Evolutionary conservation across 2,888 invertebrate species (phyloP), one percentile per base, ranked within the genome.

Genomic region (Clunio marinus): DNA sequence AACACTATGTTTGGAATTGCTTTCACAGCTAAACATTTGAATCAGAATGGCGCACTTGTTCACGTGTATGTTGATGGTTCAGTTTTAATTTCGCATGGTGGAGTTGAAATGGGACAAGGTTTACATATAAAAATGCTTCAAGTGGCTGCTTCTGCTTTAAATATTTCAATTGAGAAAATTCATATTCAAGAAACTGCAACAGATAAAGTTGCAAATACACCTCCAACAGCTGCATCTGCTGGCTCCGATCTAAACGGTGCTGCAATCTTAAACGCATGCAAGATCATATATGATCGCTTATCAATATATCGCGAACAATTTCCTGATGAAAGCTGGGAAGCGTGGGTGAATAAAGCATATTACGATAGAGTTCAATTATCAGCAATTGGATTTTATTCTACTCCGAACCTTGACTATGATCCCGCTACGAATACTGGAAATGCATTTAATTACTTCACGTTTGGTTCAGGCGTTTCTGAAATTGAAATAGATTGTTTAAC

Each of bases 41-140:
- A 93, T 76, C 94, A 95, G 81, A 88, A 86, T 1, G 95, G 93
- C 5, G 94, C 96, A 0, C 80, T 97, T 67, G 83, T 97, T 1
- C 85, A 92, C 46, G 83, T 95, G n/a, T 95, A 96, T 75, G 82
- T 82, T 0, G 92, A 93, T 77, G 96, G 95, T 1, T 93, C 95
- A 0, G 92, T 97, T 1, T 81, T 96, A 10, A 73, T 97, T 17
- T 86, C 89, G 0, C 95, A 94, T 75, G 94, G 93, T 32, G 96
- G 96, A n/a, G 89, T 91, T 7, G 97, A 97, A 82, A 96, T 97
- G 89, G 97, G 97, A 0, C 97, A 97, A 80, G 97, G 97, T 1
- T 81, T 98, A 2, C 91, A 96, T 76, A 97, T 93, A 0, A 97
- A 97, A 82, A 93, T 96, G 89, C 87, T 93, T 67, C 96, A 96